Conservation (phyloP, 2,888 invertebrate genomes). For the Furcula furcula region DNA sequence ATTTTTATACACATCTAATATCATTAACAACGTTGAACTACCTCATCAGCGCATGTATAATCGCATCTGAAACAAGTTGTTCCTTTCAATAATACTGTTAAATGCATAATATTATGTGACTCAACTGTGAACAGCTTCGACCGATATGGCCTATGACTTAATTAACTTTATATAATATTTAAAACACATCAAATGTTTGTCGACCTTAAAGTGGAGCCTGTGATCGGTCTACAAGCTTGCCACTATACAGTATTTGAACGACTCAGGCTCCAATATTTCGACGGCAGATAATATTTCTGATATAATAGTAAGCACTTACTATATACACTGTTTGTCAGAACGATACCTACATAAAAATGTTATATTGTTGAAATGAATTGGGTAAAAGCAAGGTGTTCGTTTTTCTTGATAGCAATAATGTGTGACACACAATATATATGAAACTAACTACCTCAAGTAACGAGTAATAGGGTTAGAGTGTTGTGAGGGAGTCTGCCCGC, state of each 20-base stretch:
- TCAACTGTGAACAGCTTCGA: slow-evolving; percentile 31
- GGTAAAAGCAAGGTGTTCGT: slow-evolving; percentile 57
- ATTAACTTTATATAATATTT: slow-evolving; percentile 19
- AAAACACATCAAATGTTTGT: slow-evolving; percentile 10
- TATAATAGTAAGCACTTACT: too few species aligned
- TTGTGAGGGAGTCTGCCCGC: slow-evolving; percentile 35
- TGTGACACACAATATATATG: slow-evolving; percentile 57
- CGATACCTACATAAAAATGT: slow-evolving; percentile 49
- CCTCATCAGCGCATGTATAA: slow-evolving; percentile 66
- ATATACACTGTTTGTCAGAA: slow-evolving; percentile 47
- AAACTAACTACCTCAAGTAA: slow-evolving; percentile 79
- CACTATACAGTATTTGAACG: slow-evolving; percentile 17
- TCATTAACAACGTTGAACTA: slow-evolving; percentile 70
- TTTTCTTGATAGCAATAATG: slow-evolving; percentile 70
- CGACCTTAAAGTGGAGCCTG: slow-evolving; percentile 13
- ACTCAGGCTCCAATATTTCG: slow-evolving; percentile 5
- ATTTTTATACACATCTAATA: slow-evolving; percentile 78
- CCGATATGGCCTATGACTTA: slow-evolving; percentile 58
- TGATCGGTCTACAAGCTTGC: slow-evolving; percentile 21
- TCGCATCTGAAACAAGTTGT: slow-evolving; percentile 9
- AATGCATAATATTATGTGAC: neutral
- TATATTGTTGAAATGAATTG: slow-evolving; percentile 64
- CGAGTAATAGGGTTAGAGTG: slow-evolving; percentile 62
- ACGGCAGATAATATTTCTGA: slow-evolving; percentile 27
- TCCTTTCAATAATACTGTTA: neutral